Base-by-base conservation (phyloP, 2,113 vertebrate genomes). In the Microtus montanus region DNA sequence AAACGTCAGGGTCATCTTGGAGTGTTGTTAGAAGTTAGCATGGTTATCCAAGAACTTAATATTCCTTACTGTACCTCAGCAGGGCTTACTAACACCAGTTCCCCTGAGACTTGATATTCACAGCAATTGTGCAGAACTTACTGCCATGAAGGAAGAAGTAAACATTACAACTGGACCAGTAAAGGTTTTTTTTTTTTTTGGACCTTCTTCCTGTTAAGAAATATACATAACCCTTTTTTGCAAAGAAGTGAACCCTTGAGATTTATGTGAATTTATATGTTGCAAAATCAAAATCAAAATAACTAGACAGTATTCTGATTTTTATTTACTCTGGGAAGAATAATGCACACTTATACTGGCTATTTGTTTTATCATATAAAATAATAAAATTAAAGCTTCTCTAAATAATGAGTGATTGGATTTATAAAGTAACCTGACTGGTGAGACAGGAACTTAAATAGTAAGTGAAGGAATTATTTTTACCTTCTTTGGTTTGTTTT, bases 351-450 rank as follows among this genome's bases (percentile, higher is more conserved):
- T 77, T 77, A n/a, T n/a, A 33, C 6, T 85, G n/a, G 24, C 26
- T 87, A 85, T 71, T 84, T 75, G 64, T 63, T 90, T 47, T 47
- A 47, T 10, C 47, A 47, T 47, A 47, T 47, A 47, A 91, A 92
- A 47, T 44, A 19, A 11, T 33, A 80, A 44, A 74, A 66, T 49
- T 17, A 28, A 58, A 84, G 28, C 74, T 63, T 88, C 9, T 74
- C 68, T 90, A 77, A 77, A 73, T 15, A 63, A 41, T n/a, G 70
- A 94, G 73, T 49, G 66, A 77, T 96, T 95, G 52, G 54, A 86
- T 84, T 92, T 12, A 49, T 70, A 78, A 84, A 78, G n/a, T 68
- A 78, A 52, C 33, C 80, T 79, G 64, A 74, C 35, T 71, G 26
- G 71, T 90, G 35, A 83, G 74, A 38, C 87, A 58, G 33, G 47